Conservation (phyloP, 2,113 vertebrate species). For the Hippocampus abdominalis region DNA sequence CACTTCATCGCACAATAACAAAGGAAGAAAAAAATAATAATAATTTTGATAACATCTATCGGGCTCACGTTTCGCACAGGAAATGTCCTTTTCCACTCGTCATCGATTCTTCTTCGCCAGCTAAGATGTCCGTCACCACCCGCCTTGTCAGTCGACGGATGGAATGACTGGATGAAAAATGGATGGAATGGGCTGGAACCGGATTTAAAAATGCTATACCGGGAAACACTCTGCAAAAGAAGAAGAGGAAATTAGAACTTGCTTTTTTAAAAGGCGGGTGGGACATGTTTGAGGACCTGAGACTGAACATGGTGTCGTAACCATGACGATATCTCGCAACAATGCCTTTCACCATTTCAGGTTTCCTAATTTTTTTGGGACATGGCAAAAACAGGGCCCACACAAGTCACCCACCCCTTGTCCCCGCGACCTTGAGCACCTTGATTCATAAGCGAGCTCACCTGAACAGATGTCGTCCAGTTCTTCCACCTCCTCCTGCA, state of each 20-base stretch:
- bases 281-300: no score
- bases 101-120: constrained; percentile 42
- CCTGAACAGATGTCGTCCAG: constrained; percentile 66
- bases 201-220: constrained; percentile 13
- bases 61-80: constrained; percentile 50
- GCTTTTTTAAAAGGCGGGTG: not conserved
- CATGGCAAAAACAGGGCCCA: no score
- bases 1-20: not conserved
- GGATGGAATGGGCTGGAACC: not conserved
- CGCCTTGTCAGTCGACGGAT: constrained; percentile 25
- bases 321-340: no score
- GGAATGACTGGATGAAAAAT: constrained; percentile 30
- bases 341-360: not conserved
- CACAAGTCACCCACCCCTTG: no score
- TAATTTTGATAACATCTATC: constrained; percentile 41
- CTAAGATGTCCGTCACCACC: constrained; percentile 43
- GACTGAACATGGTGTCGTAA: no score
- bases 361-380: not conserved
- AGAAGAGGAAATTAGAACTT: not conserved
- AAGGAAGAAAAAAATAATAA: not conserved
- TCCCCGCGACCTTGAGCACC: no score
- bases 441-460: constrained; percentile 13
- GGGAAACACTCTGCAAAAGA: constrained; percentile 57
- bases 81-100: constrained; percentile 52
- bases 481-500: constrained; percentile 69